phyloP scores from a whole-genome alignment of 1,140 invertebrate genomes.

The Platorchestia sp. region DNA sequence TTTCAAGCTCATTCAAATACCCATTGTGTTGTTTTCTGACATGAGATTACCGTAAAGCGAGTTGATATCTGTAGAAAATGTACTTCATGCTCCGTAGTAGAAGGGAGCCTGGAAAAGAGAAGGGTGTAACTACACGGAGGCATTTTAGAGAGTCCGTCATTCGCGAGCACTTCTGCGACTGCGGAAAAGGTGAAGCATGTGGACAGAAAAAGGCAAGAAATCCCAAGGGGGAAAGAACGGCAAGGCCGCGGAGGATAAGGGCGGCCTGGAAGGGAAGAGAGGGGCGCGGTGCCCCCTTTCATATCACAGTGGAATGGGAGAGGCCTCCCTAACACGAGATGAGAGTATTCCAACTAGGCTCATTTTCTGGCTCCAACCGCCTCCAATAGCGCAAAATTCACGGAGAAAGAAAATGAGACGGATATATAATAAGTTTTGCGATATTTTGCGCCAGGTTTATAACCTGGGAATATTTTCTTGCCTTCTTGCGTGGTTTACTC shows the following conservation, averaged over 20 bases:
- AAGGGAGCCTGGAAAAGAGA: background rate
- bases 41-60: background rate
- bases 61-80: background rate
- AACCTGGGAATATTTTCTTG: slow-evolving; percentile 39
- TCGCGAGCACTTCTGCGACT: background rate
- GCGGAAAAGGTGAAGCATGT: background rate
- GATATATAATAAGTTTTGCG: slow-evolving; percentile 55
- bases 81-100: background rate
- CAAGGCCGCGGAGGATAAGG: background rate
- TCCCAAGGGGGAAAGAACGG: background rate
- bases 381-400: slow-evolving; percentile 54
- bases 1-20: too few relatives aligned
- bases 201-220: background rate
- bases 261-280: background rate
- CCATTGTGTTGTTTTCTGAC: background rate
- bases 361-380: slow-evolving; percentile 50
- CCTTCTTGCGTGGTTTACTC: slow-evolving; percentile 14
- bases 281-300: slow-evolving; percentile 17
- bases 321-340: slow-evolving; percentile 46
- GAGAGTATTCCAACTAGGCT: slow-evolving; percentile 51
- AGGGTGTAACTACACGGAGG: background rate
- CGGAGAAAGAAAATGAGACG: slow-evolving; percentile 51
- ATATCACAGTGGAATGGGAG: slow-evolving; percentile 54
- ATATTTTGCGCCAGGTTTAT: slow-evolving; percentile 43
- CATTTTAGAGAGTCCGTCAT: background rate